Evolutionary conservation across 2,888 invertebrate species (phyloP).

Genomic region (Xestia c-nigrum): DNA sequence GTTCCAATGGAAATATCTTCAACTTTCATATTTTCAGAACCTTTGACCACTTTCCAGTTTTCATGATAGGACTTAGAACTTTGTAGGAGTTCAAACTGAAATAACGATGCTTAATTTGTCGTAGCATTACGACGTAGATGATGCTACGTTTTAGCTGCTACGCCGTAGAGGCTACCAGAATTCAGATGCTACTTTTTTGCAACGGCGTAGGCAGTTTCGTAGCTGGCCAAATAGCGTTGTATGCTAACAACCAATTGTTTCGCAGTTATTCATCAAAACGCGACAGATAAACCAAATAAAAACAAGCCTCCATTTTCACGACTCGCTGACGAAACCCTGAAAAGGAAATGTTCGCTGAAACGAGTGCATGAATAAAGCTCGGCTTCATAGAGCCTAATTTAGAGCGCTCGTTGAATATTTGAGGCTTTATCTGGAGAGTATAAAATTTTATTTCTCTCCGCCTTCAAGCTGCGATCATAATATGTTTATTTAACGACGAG

Average conservation of each 20-base stretch:
- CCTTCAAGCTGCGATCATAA: conserved; percentile 47
- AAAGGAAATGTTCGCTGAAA: conserved; percentile 47
- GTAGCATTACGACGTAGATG: background rate
- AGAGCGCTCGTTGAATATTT: conserved; percentile 70
- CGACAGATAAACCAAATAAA: background rate
- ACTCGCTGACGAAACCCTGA: conserved; percentile 6
- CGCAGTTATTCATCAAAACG: background rate
- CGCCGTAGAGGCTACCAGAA: background rate
- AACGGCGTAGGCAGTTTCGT: background rate
- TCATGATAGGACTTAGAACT: conserved; percentile 8
- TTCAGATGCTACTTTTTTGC: background rate
- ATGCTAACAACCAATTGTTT: background rate
- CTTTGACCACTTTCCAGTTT: conserved; percentile 23
- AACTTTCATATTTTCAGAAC: conserved; percentile 34
- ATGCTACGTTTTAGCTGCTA: background rate
- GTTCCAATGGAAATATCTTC: conserved; percentile 15
- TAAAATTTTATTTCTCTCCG: conserved; percentile 68
- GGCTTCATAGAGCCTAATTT: conserved; percentile 68
- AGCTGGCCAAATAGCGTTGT: background rate
- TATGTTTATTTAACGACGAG: conserved; percentile 60
- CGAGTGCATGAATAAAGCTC: conserved; percentile 60
- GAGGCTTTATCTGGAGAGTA: conserved; percentile 69
- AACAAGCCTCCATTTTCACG: background rate
- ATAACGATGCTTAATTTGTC: background rate
- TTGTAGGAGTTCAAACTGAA: background rate